A percentile compares a stretch with the other conserved stretches of the same genome.
These are phyloP conservation scores for Gobio occitaniae DNA, from an alignment of 2,797 vertebrate genomes.

Conservation along the genomic window DNA sequence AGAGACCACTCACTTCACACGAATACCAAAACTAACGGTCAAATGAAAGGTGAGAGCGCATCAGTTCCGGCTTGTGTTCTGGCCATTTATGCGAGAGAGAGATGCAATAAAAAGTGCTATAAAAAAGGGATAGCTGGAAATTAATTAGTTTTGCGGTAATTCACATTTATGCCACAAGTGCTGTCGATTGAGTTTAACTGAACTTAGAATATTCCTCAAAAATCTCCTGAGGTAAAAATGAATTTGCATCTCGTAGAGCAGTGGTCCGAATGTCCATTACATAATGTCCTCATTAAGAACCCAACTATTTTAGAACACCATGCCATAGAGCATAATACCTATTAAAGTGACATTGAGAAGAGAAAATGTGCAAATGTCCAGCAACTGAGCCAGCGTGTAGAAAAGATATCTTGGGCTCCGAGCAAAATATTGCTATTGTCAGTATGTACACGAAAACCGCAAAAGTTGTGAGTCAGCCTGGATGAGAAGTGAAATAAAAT, in stretches of 20 bases:
- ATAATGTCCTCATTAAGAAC: background rate
- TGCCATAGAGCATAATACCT: background rate
- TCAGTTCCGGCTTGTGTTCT: background rate
- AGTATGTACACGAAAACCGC: background rate
- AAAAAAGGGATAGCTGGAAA: too few relatives aligned
- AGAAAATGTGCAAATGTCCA: background rate
- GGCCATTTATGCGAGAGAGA: background rate
- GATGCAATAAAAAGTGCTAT: too few relatives aligned
- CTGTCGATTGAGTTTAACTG: background rate
- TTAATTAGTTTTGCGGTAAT: background rate
- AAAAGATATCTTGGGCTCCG: background rate
- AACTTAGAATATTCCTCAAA: background rate
- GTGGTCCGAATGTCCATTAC: conserved; percentile 1
- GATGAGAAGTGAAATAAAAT: background rate
- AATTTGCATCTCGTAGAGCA: background rate
- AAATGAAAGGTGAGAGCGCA: background rate
- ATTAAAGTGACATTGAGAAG: background rate
- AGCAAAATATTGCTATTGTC: background rate
- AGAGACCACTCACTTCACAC: background rate
- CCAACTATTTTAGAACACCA: background rate
- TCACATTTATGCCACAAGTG: background rate
- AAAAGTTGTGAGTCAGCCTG: background rate
- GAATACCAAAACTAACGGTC: background rate
- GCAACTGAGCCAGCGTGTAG: background rate
- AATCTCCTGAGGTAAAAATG: conserved; percentile 21